Base-by-base conservation (phyloP, 1,140 invertebrate genomes). In the Brevipalpus yothersi region DNA sequence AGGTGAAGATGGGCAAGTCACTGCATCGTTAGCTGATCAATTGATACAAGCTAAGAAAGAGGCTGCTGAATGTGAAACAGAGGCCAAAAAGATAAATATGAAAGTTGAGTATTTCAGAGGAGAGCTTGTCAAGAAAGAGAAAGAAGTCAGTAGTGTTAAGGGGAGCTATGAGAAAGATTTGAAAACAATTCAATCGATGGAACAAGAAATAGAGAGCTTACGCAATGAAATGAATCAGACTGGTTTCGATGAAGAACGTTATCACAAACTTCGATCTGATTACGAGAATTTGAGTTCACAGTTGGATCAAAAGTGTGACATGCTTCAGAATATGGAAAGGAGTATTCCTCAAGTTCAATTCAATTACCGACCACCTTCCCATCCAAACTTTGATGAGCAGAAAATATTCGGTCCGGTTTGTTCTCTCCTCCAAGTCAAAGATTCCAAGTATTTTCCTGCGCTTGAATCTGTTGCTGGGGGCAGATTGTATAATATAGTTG, bases 401-500 rank as follows among this genome's bases (percentile, higher is more conserved):
- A 75, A 78, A 61, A 84, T 96, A 0, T 78, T 80, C 66, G 93
- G 93, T 39, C 75, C 86, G 17, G 79, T 90, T 4, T 75, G 81
- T 62, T 76, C 81, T 61, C 71, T 93, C 43, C 79, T 97, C 21
- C 76, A 76, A 57, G 73, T 93, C 0, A 79, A 77, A 58, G 82
- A 94, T 70, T 71, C 74, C n/a, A 72, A 69, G 41, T 77, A 79
- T 69, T 80, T 80, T 23, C 81, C 81, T 61, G 91, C 91, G 15
- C 70, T 97, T 40, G 65, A 65, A n/a, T 51, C 63, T 19, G 86
- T 92, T 68, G 88, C 84, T 40, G 87, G 88, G n/a, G 83, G 82
- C 61, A 81, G 78, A 74, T 69, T 95, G 13, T 93, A 82, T 69
- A 89, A 92, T 73, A 80, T 93, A 42, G 81, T 95, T 51, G 87